Base-by-base conservation (phyloP, 2,113 vertebrate species). In the Pagrus major region DNA sequence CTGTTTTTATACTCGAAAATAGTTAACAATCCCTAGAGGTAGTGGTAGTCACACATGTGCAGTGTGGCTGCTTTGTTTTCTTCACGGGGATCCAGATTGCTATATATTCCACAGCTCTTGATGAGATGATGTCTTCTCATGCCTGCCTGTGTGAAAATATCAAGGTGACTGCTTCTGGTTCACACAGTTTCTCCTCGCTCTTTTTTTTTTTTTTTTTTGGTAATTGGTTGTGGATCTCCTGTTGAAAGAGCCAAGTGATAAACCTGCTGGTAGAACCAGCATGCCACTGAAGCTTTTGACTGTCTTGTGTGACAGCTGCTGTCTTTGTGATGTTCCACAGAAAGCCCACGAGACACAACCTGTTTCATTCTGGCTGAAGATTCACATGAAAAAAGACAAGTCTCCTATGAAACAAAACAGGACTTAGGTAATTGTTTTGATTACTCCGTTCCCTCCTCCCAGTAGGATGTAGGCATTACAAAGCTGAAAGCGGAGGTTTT, bases 351-450 rank as follows among this genome's bases (percentile, higher is more conserved):
- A 86, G 84, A 86, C 86, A 81, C 72, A 87, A 80, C 83, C 83
- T 72, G 81, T 83, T 89, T 84, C 71, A 70, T 82, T 88, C 68
- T 68, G 76, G 88, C 72, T 46, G 82, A 73, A 78, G 84, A 86
- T 46, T 84, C 75, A 81, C 55, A 82, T 47, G 70, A 51, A 81
- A 67, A 81, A 65, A 66, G 59, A 72, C 68, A 76, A 76, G 63
- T 76, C 88, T 86, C 87, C 66, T 14, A 52, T 76, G 82, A 85
- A 84, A 85, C 31, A 60, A 81, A 83, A 82, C 51, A 56, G 61
- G 71, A 84, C 71, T 80, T 66, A 6, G 73, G 81, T 90, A 91
- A 92, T 93, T 90, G 90, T 91, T 91, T 87, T 89, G 88, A 90
- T 92, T 81, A 87, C 81, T 79, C 70, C 79, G 78, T 29, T 35